Percentiles rank a stretch among this genome's conserved stretches.
Conservation (phyloP, 2,113 vertebrate genomes). For the Malurus elegans region DNA sequence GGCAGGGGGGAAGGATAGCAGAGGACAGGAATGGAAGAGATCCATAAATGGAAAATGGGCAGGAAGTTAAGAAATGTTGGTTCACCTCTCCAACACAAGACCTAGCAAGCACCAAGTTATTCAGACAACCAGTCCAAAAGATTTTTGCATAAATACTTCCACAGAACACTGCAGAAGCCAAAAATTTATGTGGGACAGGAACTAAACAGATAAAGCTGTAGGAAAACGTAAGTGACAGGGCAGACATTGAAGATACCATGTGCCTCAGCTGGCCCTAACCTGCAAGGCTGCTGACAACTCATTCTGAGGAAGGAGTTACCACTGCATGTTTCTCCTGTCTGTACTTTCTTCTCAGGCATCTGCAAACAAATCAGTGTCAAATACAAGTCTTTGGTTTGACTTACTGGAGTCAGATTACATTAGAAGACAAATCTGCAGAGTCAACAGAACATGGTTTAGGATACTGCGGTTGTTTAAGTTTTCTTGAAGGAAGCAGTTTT, state of each 20-base stretch:
- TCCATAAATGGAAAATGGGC: not conserved
- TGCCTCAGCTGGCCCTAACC: not conserved
- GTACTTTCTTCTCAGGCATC: not conserved
- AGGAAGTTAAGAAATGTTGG: not conserved
- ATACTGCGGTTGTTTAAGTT: not conserved
- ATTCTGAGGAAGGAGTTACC: not conserved
- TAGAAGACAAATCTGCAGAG: not conserved
- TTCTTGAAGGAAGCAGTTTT: not conserved
- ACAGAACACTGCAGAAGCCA: not conserved
- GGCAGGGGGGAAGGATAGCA: not conserved
- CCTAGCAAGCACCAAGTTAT: not conserved
- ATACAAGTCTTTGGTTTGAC: not conserved
- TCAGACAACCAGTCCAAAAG: not conserved
- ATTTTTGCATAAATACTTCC: not conserved
- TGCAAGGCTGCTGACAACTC: not conserved
- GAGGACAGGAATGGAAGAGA: not conserved
- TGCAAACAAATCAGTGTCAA: not conserved
- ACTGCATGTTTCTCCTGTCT: not conserved
- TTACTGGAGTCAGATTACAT: not conserved
- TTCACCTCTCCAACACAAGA: not conserved
- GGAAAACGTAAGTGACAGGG: not conserved
- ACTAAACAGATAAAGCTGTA: not conserved
- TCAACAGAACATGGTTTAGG: not conserved
- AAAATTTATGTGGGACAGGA: not conserved
- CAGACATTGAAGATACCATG: not conserved